These are phyloP conservation scores for Agrotis segetum DNA, from an alignment of 2,888 invertebrate species.

Conservation along the genomic window DNA sequence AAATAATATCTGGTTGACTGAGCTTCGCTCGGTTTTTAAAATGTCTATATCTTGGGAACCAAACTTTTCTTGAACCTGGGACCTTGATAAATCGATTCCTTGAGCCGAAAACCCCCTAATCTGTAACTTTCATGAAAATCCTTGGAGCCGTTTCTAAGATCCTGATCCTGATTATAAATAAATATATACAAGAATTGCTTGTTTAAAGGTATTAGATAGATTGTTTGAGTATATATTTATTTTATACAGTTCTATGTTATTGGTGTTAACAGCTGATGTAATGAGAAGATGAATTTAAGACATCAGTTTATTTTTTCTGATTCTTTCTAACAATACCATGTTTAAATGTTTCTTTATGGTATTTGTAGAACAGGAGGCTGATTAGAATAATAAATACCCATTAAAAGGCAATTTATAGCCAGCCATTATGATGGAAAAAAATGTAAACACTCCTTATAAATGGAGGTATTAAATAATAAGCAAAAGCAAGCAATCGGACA, in stretches of 20 bases:
- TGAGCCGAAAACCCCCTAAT: too few relatives aligned
- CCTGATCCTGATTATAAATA: too few relatives aligned
- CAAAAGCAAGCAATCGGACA: constrained; percentile 41
- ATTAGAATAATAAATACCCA: not conserved
- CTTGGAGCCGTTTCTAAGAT: too few relatives aligned
- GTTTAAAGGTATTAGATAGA: too few relatives aligned
- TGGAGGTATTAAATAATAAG: constrained; percentile 26
- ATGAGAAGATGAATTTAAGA: not conserved
- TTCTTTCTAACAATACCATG: not conserved
- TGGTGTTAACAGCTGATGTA: not conserved
- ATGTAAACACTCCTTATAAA: constrained; percentile 52
- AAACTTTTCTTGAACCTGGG: too few relatives aligned
- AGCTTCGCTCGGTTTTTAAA: too few relatives aligned
- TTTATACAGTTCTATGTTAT: not conserved
- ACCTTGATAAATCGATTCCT: too few relatives aligned
- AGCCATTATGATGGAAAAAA: constrained; percentile 15
- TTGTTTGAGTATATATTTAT: not conserved
- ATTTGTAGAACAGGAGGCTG: not conserved
- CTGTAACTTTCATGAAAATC: too few relatives aligned
- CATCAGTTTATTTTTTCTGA: not conserved
- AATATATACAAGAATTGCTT: too few relatives aligned
- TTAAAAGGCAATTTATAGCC: constrained; percentile 1
- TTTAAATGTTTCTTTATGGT: not conserved
- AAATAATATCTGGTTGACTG: too few relatives aligned
- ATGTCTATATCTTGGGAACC: too few relatives aligned